These are phyloP conservation scores for Camponotus fellah DNA, from an alignment of 2,888 invertebrate genomes.

Conservation along the genomic window DNA sequence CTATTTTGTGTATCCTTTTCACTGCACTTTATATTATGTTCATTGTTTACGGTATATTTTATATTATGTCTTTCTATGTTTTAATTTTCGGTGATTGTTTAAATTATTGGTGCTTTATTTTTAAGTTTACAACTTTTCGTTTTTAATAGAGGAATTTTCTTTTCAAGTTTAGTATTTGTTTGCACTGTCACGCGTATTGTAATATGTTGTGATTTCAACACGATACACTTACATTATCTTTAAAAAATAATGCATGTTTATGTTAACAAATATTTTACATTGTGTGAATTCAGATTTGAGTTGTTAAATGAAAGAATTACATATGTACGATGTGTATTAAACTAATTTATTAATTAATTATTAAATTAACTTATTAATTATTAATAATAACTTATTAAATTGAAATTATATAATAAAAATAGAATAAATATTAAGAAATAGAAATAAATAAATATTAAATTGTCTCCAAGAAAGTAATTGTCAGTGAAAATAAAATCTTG, in stretches of 20 bases:
- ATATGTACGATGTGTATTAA: constrained; percentile 11
- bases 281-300: constrained; percentile 17
- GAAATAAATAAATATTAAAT: not conserved
- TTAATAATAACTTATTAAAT: not conserved
- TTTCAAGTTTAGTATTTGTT: constrained; percentile 53
- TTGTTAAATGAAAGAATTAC: constrained; percentile 6
- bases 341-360: not conserved
- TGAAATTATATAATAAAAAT: not conserved
- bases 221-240: constrained; percentile 18
- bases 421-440: not conserved
- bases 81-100: constrained; percentile 53
- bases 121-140: constrained; percentile 46
- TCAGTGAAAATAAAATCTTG: constrained; percentile 5
- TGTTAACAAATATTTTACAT: constrained; percentile 49
- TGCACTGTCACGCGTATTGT: constrained; percentile 45
- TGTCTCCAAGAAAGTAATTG: not conserved
- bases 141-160: constrained; percentile 32
- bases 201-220: constrained; percentile 40
- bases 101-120: constrained; percentile 56
- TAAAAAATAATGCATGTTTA: constrained; percentile 61
- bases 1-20: constrained; percentile 37
- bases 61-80: constrained; percentile 6
- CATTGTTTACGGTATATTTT: constrained; percentile 9
- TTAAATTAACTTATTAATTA: too few relatives aligned
- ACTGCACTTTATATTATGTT: constrained; percentile 17